phyloP scores from a whole-genome alignment of 1,140 invertebrate species.

The Caerostris darwini region DNA sequence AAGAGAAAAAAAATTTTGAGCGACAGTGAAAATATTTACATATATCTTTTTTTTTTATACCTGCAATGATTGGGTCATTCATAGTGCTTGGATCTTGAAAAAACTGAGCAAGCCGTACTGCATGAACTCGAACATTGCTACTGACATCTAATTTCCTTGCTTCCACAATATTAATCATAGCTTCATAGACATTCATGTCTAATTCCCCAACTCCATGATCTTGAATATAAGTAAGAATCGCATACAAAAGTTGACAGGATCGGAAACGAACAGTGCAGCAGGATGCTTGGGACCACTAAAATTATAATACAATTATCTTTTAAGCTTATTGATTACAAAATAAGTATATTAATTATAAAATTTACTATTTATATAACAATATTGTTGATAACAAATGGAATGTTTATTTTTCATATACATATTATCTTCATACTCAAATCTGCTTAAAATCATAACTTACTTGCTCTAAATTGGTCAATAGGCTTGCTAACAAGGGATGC shows the following conservation, averaged over 20 bases:
- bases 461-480: slow-evolving; percentile 21
- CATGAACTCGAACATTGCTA: slow-evolving; percentile 53
- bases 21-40: background rate
- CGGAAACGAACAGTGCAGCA: slow-evolving; percentile 42
- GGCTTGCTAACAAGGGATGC: slow-evolving; percentile 58
- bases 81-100: slow-evolving; percentile 63
- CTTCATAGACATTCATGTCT: slow-evolving; percentile 47
- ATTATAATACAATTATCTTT: too few species aligned
- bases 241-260: slow-evolving; percentile 55
- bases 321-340: too few species aligned
- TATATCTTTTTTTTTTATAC: background rate
- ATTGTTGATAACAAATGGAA: too few species aligned
- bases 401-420: too few species aligned
- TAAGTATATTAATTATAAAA: too few species aligned
- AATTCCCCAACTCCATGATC: slow-evolving; percentile 68
- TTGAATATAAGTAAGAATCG: slow-evolving; percentile 56
- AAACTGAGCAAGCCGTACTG: slow-evolving; percentile 62
- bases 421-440: too few species aligned
- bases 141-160: slow-evolving; percentile 43
- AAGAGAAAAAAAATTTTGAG: too few species aligned
- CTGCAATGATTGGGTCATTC: slow-evolving; percentile 64
- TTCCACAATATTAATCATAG: slow-evolving; percentile 30
- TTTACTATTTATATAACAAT: too few species aligned
- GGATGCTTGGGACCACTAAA: slow-evolving; percentile 51
- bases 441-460: background rate